These are phyloP conservation scores for Torymus auratus DNA, from an alignment of 2,888 invertebrate genomes.

Conservation along the genomic window DNA sequence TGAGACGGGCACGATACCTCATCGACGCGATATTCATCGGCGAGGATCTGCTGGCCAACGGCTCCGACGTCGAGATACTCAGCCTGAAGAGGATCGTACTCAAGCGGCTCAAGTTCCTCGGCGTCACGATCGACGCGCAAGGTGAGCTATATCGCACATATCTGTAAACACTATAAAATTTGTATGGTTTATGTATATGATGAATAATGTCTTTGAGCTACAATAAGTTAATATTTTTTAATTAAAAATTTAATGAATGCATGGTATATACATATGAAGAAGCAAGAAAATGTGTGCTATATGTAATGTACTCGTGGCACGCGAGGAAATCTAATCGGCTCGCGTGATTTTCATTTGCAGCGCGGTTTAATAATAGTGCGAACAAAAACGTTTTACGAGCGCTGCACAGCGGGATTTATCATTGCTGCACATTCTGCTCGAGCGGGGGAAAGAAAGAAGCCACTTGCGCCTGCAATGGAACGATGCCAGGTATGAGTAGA, in stretches of 20 bases:
- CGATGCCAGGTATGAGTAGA: constrained; percentile 83
- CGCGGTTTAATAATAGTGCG: constrained; percentile 56
- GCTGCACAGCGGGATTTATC: constrained; percentile 84
- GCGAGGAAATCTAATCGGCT: neutral
- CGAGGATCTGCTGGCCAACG: constrained; percentile 80
- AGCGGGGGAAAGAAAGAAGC: constrained; percentile 85
- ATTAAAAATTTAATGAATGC: too few species aligned
- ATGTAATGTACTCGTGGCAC: too few species aligned
- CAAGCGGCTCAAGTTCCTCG: constrained; percentile 80
- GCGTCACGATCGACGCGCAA: constrained; percentile 60
- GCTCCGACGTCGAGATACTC: constrained; percentile 85
- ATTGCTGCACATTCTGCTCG: constrained; percentile 90
- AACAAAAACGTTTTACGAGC: constrained; percentile 48
- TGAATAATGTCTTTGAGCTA: too few species aligned
- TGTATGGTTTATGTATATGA: too few species aligned
- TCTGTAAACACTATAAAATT: too few species aligned
- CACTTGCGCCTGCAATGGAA: constrained; percentile 84
- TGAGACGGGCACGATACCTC: constrained; percentile 69
- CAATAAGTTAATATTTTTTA: too few species aligned
- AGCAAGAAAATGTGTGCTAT: too few species aligned
- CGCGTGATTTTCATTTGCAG: constrained; percentile 19
- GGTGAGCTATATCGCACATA: constrained; percentile 15
- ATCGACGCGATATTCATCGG: constrained; percentile 71
- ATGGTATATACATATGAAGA: too few species aligned
- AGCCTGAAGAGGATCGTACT: constrained; percentile 83